Evolutionary conservation across 2,797 vertebrate genomes (phyloP), one percentile per base, ranked within the genome.

Genomic region (Dryobates pubescens): DNA sequence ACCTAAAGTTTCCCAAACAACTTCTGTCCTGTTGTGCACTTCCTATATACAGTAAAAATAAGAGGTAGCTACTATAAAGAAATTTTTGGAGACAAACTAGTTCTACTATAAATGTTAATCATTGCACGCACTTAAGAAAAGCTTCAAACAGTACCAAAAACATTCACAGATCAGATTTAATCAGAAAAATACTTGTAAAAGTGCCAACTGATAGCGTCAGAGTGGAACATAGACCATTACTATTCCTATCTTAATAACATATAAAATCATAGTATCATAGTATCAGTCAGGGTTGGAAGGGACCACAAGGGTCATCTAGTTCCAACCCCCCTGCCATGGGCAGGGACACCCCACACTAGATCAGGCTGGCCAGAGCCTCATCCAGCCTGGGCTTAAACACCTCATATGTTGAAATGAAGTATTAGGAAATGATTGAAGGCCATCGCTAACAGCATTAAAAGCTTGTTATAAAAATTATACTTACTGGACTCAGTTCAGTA

Each of bases 401-500:
- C 36, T 57, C 24, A 41, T 41, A 34, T 0, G 0, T 41, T 30
- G 24, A 62, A 27, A 78, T 10, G 43, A 87, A 80, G 17, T 65
- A 81, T 15, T 29, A 78, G 13, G 51, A 68, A 64, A 64, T 56
- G 3, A 81, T 49, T 57, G 72, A 64, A 82, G 4, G 8, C 4
- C 26, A 22, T 51, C 59, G 65, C 64, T 62, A 80, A 12, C 15
- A 73, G 61, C 29, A 63, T 56, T 32, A 78, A 85, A 72, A 86
- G 53, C 26, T 56, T 79, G 27, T 62, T 27, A 73, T 58, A 90
- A 88, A 82, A 88, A 29, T 30, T 17, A 86, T 90, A 85, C 98
- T 97, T 98, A 99, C 99, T 70, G 98, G 99, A 92, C 98, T 99
- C 64, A 99, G 98, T 90, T 99, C 99, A 3, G 99, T 99, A 95